Evolutionary conservation across 2,797 vertebrate species (phyloP), one percentile per base, ranked within the genome.

Genomic region (Australoheros facetus): DNA sequence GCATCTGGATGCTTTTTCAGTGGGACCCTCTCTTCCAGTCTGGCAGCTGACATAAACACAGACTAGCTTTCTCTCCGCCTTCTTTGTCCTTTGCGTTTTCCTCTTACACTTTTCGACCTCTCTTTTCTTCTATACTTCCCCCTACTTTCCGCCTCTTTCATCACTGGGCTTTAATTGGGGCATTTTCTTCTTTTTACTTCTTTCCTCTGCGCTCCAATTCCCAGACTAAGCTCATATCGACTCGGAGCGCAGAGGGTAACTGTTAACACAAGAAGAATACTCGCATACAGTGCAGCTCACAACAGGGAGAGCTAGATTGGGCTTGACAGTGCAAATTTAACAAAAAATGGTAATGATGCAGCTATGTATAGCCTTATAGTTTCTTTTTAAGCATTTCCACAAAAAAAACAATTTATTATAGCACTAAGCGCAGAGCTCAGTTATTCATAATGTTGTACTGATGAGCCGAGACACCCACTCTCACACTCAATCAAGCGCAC

Each of bases 1-100:
- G 84, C 90, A 93, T 92, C 91, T 91, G 90, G 83, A 81, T 19
- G 56, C 19, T 82, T 71, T 84, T 84, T 87, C 60, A 42, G 62
- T 45, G 48, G 74, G 66, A 78, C 69, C 39, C 79, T 82, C 83
- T 84, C 72, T 62, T 30, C 26, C 81, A 74, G 59, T 82, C 60
- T 54, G n/a, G 26, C 26, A 30, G 45, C 48, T 69, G 26, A 69
- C 64, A n/a, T 51, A 30, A 69, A 51, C 53, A 80, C 3, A 45
- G 5, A 71, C 58, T 72, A 16, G 7, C 60, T 48, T 71, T 51
- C 74, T 75, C 54, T 54, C 54, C 42, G 26, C 9, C 5, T 32
- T 58, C 17, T 74, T 72, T 75, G 57, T 77, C 71, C 70, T 23
- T 71, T 5, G 5, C 30, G 75, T 72, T 28, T 59, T 77, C 57